Conservation (phyloP, 2,888 invertebrate genomes). For the Cheilosia vulpina region DNA sequence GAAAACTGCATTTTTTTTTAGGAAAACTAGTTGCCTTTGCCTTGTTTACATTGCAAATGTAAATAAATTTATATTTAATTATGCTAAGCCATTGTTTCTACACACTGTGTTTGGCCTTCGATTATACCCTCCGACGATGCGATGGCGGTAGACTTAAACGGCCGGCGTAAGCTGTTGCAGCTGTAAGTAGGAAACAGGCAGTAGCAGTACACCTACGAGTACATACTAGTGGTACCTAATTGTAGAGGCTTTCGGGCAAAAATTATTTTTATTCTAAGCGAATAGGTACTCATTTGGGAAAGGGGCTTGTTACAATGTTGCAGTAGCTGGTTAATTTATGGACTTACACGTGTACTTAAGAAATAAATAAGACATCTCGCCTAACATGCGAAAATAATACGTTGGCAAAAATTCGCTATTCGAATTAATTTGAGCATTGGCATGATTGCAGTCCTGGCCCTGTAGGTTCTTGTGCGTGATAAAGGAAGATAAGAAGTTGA, state of each 20-base stretch:
- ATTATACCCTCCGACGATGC: slow-evolving; percentile 11
- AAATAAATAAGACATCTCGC: slow-evolving; percentile 20
- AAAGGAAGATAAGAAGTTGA: not conserved
- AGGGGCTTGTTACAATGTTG: not conserved
- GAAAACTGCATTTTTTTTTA: slow-evolving; percentile 29
- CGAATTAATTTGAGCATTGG: slow-evolving; percentile 4
- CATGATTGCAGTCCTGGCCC: not conserved
- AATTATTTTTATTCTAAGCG: not conserved
- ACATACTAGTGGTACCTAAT: not conserved
- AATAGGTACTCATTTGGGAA: not conserved
- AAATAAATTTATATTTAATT: slow-evolving; percentile 61
- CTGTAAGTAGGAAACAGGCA: no score
- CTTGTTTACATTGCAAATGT: slow-evolving; percentile 45
- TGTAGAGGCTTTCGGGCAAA: not conserved
- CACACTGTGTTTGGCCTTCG: slow-evolving; percentile 45
- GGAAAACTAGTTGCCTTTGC: slow-evolving; percentile 16
- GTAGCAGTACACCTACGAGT: not conserved
- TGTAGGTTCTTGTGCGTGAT: not conserved
- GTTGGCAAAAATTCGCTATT: slow-evolving; percentile 8
- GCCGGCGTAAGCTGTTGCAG: not conserved
- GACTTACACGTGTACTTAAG: slow-evolving; percentile 18
- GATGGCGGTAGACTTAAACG: not conserved
- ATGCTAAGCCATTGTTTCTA: slow-evolving; percentile 58
- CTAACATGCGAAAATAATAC: slow-evolving; percentile 18
- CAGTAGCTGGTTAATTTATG: slow-evolving; percentile 21